Evolutionary conservation across 2,888 invertebrate genomes (phyloP), one percentile per base, ranked within the genome.

Genomic region (Eucriotettix oculatus): DNA sequence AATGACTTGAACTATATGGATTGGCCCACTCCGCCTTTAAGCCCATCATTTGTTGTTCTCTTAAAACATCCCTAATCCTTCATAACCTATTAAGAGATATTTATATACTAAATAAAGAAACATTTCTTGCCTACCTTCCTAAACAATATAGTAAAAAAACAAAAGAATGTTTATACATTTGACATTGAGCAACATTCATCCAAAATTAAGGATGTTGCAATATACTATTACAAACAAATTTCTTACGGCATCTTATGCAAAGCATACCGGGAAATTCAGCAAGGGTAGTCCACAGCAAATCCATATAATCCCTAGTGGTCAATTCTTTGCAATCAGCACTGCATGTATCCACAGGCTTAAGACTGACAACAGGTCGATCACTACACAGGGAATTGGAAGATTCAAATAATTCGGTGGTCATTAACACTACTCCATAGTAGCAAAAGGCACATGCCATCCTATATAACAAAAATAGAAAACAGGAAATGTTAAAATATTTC

Each of bases 361-460:
- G 70, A 43, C 41, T 41, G 29, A 29, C 17, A 17, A 54, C 16
- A 16, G 54, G 54, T n/a, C 68, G 68, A 5, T 72, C 69, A 65
- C 78, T 76, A 42, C 40, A 40, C 7, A 68, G 68, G 7, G 72
- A 69, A 64, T 78, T 76, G 0, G 76, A 74, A 29, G 83, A 81
- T 72, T 89, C 88, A 74, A 94, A 90, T 59, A 95, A 74, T 71
- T 95, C 94, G 0, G 95, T 96, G 1, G 95, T 94, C 87, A 96
- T 90, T 60, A 96, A 74, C 10, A 96, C 95, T 48, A 95, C 80
- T 0, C 96, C 95, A 71, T 96, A 96, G 74, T 96, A 96, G 71
- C 92, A 91, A 76, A 96, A 95, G 0, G 95, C 92, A 72, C 93
- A 93, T 0, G 89, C 82, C 81, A 91, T 86, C 91, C 91, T 91